Evolutionary conservation across 2,888 invertebrate genomes (phyloP).

Genomic region (Halocaridina rubra): DNA sequence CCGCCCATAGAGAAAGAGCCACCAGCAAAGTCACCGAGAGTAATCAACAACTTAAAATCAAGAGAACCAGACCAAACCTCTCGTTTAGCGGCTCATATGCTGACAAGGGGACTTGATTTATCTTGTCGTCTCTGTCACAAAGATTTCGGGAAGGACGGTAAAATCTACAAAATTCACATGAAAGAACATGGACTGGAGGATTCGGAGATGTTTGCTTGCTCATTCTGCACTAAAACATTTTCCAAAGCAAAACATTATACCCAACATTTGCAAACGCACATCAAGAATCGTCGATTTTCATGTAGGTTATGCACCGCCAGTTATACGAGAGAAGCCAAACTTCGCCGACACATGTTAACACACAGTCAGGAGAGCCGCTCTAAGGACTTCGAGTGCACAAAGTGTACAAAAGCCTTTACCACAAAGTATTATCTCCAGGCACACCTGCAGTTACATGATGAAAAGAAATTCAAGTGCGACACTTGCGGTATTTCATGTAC

Average conservation of each 20-base stretch:
- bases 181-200: constrained; percentile 51
- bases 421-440: constrained; percentile 54
- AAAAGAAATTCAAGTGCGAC: constrained; percentile 55
- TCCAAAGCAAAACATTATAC: constrained; percentile 44
- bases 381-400: constrained; percentile 46
- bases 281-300: constrained; percentile 45
- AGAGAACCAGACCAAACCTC: constrained; percentile 49
- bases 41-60: not conserved
- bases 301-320: constrained; percentile 55
- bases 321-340: constrained; percentile 57
- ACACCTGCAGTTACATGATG: constrained; percentile 49
- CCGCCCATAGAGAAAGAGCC: not conserved
- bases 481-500: constrained; percentile 55
- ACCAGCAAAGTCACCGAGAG: not conserved
- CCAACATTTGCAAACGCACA: constrained; percentile 55
- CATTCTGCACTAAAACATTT: constrained; percentile 54
- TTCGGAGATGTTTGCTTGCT: constrained; percentile 44
- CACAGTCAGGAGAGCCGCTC: constrained; percentile 36
- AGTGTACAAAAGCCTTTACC: constrained; percentile 54
- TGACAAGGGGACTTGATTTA: constrained; percentile 36
- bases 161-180: constrained; percentile 45
- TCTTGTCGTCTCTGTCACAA: constrained; percentile 47
- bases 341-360: constrained; percentile 43
- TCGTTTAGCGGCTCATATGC: constrained; percentile 39
- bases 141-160: constrained; percentile 47